Evolutionary conservation across 2,888 invertebrate species (phyloP).

Genomic region (Cerastis rubricosa): DNA sequence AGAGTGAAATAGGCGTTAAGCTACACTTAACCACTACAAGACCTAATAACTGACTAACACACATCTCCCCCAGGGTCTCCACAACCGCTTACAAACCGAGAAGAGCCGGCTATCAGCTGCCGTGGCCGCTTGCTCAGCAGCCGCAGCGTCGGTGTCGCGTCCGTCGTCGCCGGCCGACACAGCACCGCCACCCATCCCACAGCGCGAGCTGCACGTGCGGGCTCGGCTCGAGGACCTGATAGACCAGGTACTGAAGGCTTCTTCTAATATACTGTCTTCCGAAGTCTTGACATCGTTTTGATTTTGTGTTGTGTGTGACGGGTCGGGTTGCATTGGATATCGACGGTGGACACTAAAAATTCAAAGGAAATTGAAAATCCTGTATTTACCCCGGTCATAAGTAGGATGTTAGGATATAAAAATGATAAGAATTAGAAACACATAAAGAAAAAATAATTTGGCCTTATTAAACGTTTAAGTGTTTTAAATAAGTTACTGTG

Average conservation of each 20-base stretch:
- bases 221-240: constrained; percentile 97
- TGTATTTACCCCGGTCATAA: background rate
- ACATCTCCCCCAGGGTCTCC: constrained; percentile 88
- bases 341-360: background rate
- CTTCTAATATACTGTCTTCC: constrained; percentile 72
- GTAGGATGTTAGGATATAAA: background rate
- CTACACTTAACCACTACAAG: too few relatives aligned
- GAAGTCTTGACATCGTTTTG: constrained; percentile 76
- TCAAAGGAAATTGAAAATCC: background rate
- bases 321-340: constrained; percentile 47
- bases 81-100: constrained; percentile 97
- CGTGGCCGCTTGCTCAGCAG: constrained; percentile 98
- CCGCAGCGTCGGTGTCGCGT: constrained; percentile 97
- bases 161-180: constrained; percentile 97
- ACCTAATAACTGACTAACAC: too few relatives aligned
- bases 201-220: constrained; percentile 95
- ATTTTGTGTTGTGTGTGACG: constrained; percentile 39
- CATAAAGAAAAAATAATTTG: background rate
- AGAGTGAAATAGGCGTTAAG: too few relatives aligned
- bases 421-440: background rate
- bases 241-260: constrained; percentile 94
- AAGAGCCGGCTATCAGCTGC: constrained; percentile 96
- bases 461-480: constrained; percentile 25
- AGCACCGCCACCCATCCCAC: constrained; percentile 96
- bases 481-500: background rate